Conservation (phyloP, 2,113 vertebrate genomes). For the Laticauda colubrina region DNA sequence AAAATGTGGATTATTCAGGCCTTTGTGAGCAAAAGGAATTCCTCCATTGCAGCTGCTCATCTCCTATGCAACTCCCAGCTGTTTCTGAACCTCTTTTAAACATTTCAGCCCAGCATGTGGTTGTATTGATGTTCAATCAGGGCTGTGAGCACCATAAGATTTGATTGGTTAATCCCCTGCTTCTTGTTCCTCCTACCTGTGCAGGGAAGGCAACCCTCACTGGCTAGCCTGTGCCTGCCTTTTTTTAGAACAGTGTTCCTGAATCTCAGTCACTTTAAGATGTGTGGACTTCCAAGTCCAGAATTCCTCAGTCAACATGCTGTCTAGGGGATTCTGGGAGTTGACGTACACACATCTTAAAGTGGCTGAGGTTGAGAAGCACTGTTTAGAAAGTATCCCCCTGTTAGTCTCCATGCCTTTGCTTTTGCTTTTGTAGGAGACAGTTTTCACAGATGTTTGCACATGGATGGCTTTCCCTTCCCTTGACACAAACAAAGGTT, state of each 20-base stretch:
- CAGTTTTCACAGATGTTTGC: not conserved
- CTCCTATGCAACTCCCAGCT: not conserved
- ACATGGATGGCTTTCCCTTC: not conserved
- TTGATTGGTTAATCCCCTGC: not conserved
- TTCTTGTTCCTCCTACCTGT: not conserved
- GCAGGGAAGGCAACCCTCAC: not conserved
- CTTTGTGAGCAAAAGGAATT: not conserved
- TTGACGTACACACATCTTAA: not conserved
- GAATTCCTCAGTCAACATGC: not conserved
- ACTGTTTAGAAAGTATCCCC: not conserved
- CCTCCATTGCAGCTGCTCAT: not conserved
- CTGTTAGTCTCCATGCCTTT: not conserved
- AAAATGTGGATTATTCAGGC: not conserved
- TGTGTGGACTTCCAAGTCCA: not conserved
- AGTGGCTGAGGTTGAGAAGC: not conserved
- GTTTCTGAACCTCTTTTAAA: not conserved
- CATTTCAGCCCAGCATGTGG: not conserved
- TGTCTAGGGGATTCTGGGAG: not conserved
- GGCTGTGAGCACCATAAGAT: not conserved
- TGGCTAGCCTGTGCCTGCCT: not conserved
- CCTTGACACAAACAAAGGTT: not conserved
- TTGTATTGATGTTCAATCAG: not conserved
- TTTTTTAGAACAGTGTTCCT: not conserved
- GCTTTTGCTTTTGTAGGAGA: not conserved
- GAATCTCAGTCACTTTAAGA: not conserved